A percentile compares a stretch with the other conserved stretches of the same genome.
Conservation (phyloP, 2,113 vertebrate genomes). For the Myotis davidii region DNA sequence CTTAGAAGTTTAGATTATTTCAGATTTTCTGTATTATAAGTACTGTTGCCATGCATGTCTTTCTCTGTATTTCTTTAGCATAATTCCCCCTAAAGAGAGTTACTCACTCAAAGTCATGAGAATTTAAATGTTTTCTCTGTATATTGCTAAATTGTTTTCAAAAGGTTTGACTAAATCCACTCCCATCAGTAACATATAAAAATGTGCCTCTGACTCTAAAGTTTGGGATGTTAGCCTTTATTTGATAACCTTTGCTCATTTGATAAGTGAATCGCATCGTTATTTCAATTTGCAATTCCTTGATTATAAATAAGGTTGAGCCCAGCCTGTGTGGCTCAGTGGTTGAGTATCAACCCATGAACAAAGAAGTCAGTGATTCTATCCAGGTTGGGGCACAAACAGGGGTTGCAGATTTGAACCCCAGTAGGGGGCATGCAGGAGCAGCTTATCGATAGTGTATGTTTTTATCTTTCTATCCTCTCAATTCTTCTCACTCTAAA, state of each 20-base stretch:
- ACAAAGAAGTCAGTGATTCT: too few relatives aligned
- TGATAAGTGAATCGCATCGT: constrained; percentile 12
- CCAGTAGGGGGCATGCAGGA: too few relatives aligned
- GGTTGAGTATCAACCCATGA: too few relatives aligned
- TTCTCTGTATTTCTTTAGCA: neutral
- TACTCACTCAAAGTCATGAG: neutral
- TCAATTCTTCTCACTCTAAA: too few relatives aligned
- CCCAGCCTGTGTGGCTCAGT: too few relatives aligned
- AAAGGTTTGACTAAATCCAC: neutral
- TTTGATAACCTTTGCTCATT: constrained; percentile 13
- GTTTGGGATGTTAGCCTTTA: neutral
- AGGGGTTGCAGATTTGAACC: too few relatives aligned
- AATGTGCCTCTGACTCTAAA: neutral
- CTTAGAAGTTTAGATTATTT: neutral
- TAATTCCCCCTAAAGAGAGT: neutral
- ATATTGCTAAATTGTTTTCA: neutral
- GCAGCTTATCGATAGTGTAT: too few relatives aligned
- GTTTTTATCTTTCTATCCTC: too few relatives aligned
- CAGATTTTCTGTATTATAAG: neutral
- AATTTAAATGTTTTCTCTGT: neutral
- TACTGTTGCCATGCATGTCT: neutral
- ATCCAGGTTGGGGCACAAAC: too few relatives aligned
- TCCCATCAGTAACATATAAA: neutral
- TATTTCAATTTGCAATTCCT: constrained; percentile 16
- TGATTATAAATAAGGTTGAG: neutral